Evolutionary conservation across 2,888 invertebrate genomes (phyloP).

Genomic region (Idaea aversata): DNA sequence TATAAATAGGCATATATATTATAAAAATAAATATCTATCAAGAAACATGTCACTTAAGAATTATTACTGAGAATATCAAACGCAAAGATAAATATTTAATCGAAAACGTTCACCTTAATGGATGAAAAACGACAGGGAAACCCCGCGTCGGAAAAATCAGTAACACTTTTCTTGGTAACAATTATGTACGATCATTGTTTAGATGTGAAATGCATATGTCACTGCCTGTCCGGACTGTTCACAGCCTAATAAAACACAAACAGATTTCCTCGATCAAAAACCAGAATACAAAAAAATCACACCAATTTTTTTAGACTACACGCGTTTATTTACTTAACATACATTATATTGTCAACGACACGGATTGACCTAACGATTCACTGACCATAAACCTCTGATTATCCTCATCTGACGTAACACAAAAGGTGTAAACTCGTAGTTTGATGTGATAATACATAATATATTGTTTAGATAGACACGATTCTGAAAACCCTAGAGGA

Average conservation of each 20-base stretch:
- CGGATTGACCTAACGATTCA: conserved; percentile 76
- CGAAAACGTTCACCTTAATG: conserved; percentile 35
- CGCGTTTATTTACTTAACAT: conserved; percentile 58
- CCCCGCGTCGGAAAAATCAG: conserved; percentile 55
- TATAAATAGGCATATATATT: too few species aligned
- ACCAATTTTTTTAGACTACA: conserved; percentile 40
- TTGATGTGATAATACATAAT: conserved; percentile 40
- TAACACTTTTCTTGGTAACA: conserved; percentile 58
- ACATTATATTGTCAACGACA: conserved; percentile 72
- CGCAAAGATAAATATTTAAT: conserved; percentile 20
- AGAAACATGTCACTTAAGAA: neutral
- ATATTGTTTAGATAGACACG: conserved; percentile 30
- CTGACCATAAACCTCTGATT: conserved; percentile 66
- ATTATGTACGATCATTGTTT: conserved; percentile 63
- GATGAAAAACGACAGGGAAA: conserved; percentile 53
- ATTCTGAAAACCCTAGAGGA: conserved; percentile 34
- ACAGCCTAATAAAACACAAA: conserved; percentile 47
- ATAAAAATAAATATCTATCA: neutral
- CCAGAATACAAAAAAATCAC: conserved; percentile 38
- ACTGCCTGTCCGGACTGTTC: conserved; percentile 43
- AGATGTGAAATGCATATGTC: conserved; percentile 48
- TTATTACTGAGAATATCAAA: conserved; percentile 19
- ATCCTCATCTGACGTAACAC: conserved; percentile 71
- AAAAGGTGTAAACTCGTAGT: conserved; percentile 47
- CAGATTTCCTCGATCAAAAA: conserved; percentile 26